A percentile compares a stretch with the other conserved stretches of the same genome.
Evolutionary conservation across 2,888 invertebrate species (phyloP).

Genomic region (Calliopum simillimum): DNA sequence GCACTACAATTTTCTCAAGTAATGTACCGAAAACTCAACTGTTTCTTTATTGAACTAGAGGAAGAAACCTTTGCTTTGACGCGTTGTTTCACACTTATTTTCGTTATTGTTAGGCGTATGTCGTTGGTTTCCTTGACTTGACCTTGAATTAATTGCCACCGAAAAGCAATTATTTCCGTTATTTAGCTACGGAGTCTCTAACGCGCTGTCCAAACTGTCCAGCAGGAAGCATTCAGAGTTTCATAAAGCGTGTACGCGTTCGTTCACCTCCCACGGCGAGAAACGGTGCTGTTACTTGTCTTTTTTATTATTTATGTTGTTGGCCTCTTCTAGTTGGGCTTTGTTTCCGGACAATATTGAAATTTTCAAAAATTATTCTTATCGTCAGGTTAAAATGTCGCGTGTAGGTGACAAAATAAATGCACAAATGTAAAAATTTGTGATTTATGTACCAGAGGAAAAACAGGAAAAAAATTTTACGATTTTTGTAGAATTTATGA

Average conservation of each 20-base stretch:
- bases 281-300: background rate
- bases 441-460: no score
- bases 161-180: slow-evolving; percentile 45
- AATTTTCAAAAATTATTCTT: slow-evolving; percentile 39
- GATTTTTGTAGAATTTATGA: no score
- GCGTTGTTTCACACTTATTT: no score
- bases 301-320: background rate
- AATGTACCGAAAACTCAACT: no score
- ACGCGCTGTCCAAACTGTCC: background rate
- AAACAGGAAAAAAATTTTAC: no score
- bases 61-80: no score
- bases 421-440: no score
- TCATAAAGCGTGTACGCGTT: background rate
- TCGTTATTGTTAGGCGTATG: no score
- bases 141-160: slow-evolving; percentile 45
- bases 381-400: slow-evolving; percentile 32
- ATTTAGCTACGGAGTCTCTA: slow-evolving; percentile 33
- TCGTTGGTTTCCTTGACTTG: slow-evolving; percentile 27
- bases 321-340: background rate
- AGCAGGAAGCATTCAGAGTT: background rate
- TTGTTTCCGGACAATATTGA: background rate
- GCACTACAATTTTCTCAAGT: no score
- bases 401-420: slow-evolving; percentile 40
- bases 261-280: background rate
- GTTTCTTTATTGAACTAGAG: no score